These are phyloP conservation scores for Agriopis aurantiaria DNA, from an alignment of 2,888 invertebrate species.

Conservation along the genomic window DNA sequence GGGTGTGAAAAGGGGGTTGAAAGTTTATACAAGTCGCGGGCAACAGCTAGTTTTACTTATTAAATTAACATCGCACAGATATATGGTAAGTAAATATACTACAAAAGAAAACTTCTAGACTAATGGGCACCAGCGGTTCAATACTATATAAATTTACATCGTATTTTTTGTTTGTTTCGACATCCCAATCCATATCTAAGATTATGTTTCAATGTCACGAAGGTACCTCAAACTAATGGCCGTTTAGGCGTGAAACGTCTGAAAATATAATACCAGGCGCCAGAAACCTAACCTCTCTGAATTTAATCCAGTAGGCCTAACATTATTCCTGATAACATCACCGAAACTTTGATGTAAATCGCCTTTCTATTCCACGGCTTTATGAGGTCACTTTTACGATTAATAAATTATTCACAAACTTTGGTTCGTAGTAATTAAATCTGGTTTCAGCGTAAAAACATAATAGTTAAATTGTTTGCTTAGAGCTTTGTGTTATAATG, in stretches of 20 bases:
- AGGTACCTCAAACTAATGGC: slow-evolving; percentile 17
- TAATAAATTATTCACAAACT: slow-evolving; percentile 57
- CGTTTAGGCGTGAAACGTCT: slow-evolving; percentile 18
- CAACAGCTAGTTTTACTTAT: too few relatives aligned
- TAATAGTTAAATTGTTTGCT: background rate
- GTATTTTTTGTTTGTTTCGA: too few relatives aligned
- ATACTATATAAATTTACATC: too few relatives aligned
- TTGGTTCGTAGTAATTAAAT: slow-evolving; percentile 40
- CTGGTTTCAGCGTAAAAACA: background rate
- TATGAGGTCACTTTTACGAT: slow-evolving; percentile 63
- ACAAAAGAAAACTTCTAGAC: too few relatives aligned
- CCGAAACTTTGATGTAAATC: slow-evolving; percentile 60
- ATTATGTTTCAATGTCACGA: slow-evolving; percentile 2
- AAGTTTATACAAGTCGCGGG: too few relatives aligned
- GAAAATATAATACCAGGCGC: slow-evolving; percentile 13
- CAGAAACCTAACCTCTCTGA: slow-evolving; percentile 2
- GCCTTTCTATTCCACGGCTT: slow-evolving; percentile 58
- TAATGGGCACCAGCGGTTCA: too few relatives aligned
- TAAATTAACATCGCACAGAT: too few relatives aligned
- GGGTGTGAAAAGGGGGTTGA: too few relatives aligned
- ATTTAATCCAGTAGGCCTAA: slow-evolving; percentile 37
- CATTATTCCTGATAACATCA: slow-evolving; percentile 56
- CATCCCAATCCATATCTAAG: background rate
- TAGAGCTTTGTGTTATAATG: background rate
- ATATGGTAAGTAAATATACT: too few relatives aligned